These are phyloP conservation scores for Phallusia fumigata DNA, from an alignment of 23 tunicate genomes.

Conservation along the genomic window DNA sequence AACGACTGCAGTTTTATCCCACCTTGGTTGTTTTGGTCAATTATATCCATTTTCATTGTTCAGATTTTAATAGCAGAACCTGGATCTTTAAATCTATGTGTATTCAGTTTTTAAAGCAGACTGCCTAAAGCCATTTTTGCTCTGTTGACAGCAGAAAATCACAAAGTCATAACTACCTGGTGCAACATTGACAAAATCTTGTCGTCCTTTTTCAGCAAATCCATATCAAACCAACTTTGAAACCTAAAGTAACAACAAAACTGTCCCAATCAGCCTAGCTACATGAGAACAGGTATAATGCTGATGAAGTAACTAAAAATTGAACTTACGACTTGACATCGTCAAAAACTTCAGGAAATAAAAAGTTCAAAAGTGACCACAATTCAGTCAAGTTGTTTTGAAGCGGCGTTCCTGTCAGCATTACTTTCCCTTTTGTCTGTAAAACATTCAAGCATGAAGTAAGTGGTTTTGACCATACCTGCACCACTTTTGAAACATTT, in stretches of 20 bases:
- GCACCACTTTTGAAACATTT: no score
- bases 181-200: constrained; percentile 64
- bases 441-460: neutral
- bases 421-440: constrained; percentile 57
- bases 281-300: neutral
- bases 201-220: constrained; percentile 52
- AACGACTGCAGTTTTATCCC: no score
- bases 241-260: constrained; percentile 39
- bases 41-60: no score
- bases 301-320: neutral
- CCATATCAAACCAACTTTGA: constrained; percentile 71
- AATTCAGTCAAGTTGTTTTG: constrained; percentile 88
- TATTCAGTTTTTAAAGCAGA: no score
- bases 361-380: constrained; percentile 87
- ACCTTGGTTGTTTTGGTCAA: no score
- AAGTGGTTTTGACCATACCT: no score
- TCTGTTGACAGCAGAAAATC: no score
- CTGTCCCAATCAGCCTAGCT: neutral
- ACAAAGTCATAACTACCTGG: constrained; percentile 31
- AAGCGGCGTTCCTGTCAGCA: constrained; percentile 92
- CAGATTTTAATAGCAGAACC: no score
- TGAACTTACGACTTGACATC: constrained; percentile 69
- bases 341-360: constrained; percentile 87
- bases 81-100: no score
- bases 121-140: no score